phyloP scores from a whole-genome alignment of 92 coral and sea anemone species.

The Siderastrea siderea region DNA sequence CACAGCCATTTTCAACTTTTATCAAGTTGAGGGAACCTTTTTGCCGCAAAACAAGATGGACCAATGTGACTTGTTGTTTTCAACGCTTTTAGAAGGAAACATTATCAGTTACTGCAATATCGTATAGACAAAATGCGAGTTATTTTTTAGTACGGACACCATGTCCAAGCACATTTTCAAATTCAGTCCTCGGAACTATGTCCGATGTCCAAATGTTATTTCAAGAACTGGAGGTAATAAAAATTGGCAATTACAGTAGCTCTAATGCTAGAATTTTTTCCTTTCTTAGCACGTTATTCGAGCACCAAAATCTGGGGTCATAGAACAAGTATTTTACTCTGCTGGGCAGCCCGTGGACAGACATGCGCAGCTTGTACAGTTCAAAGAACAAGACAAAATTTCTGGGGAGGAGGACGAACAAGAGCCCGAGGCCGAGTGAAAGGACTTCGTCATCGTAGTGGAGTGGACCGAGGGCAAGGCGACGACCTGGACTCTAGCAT shows the following conservation, averaged over 20 bases:
- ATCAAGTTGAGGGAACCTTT: too few species aligned
- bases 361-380: conserved; percentile 89
- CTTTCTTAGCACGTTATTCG: conserved; percentile 87
- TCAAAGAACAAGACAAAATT: conserved; percentile 61
- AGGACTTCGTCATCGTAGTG: neutral
- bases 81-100: too few species aligned
- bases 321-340: conserved; percentile 78
- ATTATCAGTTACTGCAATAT: too few species aligned
- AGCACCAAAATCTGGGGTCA: conserved; percentile 93
- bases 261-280: neutral
- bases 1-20: too few species aligned
- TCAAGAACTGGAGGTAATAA: too few species aligned
- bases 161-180: too few species aligned
- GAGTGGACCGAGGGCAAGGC: neutral
- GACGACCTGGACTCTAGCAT: neutral
- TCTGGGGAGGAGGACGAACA: conserved; percentile 42
- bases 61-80: too few species aligned
- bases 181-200: too few species aligned
- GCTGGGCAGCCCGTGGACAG: conserved; percentile 86
- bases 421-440: conserved; percentile 33
- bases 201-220: too few species aligned
- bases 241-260: neutral
- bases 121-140: too few species aligned
- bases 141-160: too few species aligned
- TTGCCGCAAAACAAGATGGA: too few species aligned